Conservation (phyloP, 2,888 invertebrate species). For the Drosophila mettleri region DNA sequence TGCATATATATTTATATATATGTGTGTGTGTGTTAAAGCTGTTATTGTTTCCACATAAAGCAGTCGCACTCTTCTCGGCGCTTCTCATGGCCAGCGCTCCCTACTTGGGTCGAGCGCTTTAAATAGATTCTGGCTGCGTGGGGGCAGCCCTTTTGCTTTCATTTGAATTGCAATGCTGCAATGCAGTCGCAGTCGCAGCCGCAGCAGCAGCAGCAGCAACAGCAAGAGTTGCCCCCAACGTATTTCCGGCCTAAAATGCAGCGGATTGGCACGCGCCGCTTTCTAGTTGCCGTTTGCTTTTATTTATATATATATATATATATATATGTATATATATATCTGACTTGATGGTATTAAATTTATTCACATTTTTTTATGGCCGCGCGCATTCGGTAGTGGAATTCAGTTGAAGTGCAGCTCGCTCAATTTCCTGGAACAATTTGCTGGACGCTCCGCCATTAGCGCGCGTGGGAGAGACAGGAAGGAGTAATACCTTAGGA, state of each 20-base stretch:
- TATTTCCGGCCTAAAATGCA: conserved; percentile 49
- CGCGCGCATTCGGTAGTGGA: conserved; percentile 41
- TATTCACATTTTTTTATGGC: conserved; percentile 64
- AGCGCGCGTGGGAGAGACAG: background rate
- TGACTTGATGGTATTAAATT: conserved; percentile 58
- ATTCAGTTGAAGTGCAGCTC: conserved; percentile 65
- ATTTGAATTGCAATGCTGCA: conserved; percentile 49
- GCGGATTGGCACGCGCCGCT: conserved; percentile 60
- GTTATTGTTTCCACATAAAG: conserved; percentile 46
- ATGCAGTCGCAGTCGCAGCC: conserved; percentile 18
- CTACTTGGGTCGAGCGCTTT: conserved; percentile 15
- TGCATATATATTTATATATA: background rate
- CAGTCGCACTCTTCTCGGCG: conserved; percentile 23
- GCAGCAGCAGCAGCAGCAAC: conserved; percentile 24
- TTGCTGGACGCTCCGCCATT: conserved; percentile 60
- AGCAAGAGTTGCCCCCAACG: conserved; percentile 36
- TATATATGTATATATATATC: background rate
- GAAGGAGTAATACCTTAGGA: background rate
- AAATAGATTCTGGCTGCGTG: conserved; percentile 51
- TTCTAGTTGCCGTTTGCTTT: conserved; percentile 17
- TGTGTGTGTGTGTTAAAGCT: conserved; percentile 2
- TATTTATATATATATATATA: conserved; percentile 7
- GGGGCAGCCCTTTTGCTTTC: conserved; percentile 32
- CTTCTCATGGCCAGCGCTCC: conserved; percentile 31
- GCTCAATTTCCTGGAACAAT: conserved; percentile 74